These are phyloP conservation scores for Danionella dracula DNA, from an alignment of 2,797 vertebrate species.

Conservation along the genomic window DNA sequence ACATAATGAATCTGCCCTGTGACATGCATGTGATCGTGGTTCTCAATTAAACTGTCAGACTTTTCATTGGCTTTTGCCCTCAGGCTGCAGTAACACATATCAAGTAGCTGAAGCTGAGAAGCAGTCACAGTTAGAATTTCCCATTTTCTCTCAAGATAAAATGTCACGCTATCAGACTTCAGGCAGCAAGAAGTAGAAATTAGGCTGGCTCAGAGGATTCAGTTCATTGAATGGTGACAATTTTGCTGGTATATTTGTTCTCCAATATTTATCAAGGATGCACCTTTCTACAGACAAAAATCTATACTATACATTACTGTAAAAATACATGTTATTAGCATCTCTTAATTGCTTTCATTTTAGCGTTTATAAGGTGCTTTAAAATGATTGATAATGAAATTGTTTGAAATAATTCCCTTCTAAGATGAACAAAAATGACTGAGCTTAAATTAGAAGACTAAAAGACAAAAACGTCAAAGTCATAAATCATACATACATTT, in stretches of 20 bases:
- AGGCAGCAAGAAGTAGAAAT: slow-evolving; percentile 53
- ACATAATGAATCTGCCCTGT: slow-evolving; percentile 3
- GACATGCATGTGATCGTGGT: not conserved
- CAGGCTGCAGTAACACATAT: not conserved
- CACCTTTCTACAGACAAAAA: too few relatives aligned
- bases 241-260: not conserved
- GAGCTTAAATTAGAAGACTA: too few relatives aligned
- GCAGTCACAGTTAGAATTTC: slow-evolving; percentile 43
- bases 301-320: too few relatives aligned
- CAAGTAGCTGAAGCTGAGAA: slow-evolving; percentile 39
- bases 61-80: slow-evolving; percentile 28
- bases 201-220: too few relatives aligned
- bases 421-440: too few relatives aligned
- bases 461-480: too few relatives aligned
- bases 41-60: slow-evolving; percentile 16
- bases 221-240: not conserved
- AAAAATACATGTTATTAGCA: too few relatives aligned
- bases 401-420: too few relatives aligned
- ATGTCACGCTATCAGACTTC: slow-evolving; percentile 54
- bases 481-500: too few relatives aligned
- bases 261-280: not conserved
- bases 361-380: too few relatives aligned
- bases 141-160: slow-evolving; percentile 55
- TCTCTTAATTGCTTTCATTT: too few relatives aligned
- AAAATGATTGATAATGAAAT: too few relatives aligned